Evolutionary conservation across 2,797 vertebrate genomes (phyloP).

Genomic region (Poliocrania exsul): DNA sequence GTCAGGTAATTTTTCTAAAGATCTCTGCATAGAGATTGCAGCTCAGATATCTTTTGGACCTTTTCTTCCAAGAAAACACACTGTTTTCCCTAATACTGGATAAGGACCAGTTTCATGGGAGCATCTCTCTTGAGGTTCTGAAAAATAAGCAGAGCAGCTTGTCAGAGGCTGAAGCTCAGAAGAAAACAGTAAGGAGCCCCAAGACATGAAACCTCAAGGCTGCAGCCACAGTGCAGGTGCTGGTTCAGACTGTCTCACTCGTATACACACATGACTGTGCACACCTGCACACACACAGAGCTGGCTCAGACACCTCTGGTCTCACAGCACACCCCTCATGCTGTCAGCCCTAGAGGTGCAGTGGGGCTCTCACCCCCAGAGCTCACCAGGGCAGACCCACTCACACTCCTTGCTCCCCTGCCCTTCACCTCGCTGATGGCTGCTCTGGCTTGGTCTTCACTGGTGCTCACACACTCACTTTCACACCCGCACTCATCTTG

Average conservation of each 20-base stretch:
- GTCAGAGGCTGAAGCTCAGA: background rate
- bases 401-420: background rate
- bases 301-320: background rate
- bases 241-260: background rate
- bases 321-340: background rate
- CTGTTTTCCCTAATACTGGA: background rate
- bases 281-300: rapidly evolving
- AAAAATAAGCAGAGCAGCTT: background rate
- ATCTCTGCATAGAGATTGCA: background rate
- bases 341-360: background rate
- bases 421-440: background rate
- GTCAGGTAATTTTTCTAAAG: background rate
- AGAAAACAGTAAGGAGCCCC: background rate
- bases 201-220: rapidly evolving
- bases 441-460: background rate
- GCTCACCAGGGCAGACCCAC: background rate
- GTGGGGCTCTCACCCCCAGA: background rate
- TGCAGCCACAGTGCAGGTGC: background rate
- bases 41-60: background rate
- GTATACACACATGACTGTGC: rapidly evolving
- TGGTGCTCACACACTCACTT: background rate
- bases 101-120: background rate
- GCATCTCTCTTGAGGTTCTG: background rate
- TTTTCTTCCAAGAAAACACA: background rate
- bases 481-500: background rate